These are phyloP conservation scores for Drosophila infuscata DNA, from an alignment of 2,888 invertebrate species.

Conservation along the genomic window DNA sequence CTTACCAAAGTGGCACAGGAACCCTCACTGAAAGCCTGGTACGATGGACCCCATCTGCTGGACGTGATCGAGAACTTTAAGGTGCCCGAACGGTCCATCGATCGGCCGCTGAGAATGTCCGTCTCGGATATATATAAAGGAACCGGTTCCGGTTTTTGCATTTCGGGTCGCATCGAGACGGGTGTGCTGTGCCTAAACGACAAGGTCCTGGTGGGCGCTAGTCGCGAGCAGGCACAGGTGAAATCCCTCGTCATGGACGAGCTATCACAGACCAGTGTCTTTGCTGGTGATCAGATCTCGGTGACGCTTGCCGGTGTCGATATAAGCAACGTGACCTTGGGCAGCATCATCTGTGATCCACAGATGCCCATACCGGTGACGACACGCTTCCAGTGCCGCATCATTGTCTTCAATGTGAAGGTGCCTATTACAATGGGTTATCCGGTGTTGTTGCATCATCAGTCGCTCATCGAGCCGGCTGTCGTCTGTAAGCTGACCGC, in stretches of 20 bases:
- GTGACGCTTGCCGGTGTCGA: conserved; percentile 92
- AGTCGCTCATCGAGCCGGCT: conserved; percentile 96
- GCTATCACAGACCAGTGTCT: conserved; percentile 89
- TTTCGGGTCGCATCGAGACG: conserved; percentile 96
- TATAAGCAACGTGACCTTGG: conserved; percentile 93
- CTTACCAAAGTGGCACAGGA: conserved; percentile 89
- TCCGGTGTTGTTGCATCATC: conserved; percentile 96
- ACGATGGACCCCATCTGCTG: conserved; percentile 93
- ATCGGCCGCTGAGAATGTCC: conserved; percentile 96
- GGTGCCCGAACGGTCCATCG: conserved; percentile 93
- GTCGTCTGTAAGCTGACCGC: conserved; percentile 94
- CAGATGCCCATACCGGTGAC: conserved; percentile 92
- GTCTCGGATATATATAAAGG: conserved; percentile 98
- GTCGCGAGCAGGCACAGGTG: conserved; percentile 92
- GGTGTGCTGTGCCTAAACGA: conserved; percentile 95
- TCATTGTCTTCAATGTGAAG: conserved; percentile 97
- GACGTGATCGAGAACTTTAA: conserved; percentile 95
- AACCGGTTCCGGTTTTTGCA: conserved; percentile 94
- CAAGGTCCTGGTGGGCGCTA: conserved; percentile 94
- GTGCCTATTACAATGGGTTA: conserved; percentile 96
- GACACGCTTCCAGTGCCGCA: conserved; percentile 93
- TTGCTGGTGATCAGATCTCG: conserved; percentile 97
- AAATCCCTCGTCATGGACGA: conserved; percentile 92
- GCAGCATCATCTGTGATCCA: conserved; percentile 95
- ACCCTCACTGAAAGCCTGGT: conserved; percentile 89